A percentile compares a stretch with the other conserved stretches of the same genome.
Evolutionary conservation across 2,797 vertebrate genomes (phyloP).

Genomic region (Hypotaenidia philippensis): DNA sequence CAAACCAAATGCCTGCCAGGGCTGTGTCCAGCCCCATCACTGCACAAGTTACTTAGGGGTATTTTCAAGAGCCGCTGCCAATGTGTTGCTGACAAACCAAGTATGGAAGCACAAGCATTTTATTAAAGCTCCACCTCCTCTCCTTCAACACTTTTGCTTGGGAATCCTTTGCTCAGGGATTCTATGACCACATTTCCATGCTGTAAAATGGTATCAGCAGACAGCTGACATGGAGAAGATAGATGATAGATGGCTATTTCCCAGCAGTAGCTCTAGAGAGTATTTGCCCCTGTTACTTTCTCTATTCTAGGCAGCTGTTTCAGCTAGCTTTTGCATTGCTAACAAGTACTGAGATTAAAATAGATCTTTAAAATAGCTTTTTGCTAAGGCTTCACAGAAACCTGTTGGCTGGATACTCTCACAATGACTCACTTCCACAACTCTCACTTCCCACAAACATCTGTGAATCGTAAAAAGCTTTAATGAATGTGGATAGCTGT

Average conservation of each 20-base stretch:
- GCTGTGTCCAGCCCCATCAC: neutral
- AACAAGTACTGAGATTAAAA: slow-evolving; percentile 61
- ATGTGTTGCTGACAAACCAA: neutral
- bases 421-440: slow-evolving; percentile 64
- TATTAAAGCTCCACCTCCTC: neutral
- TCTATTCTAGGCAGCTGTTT: slow-evolving; percentile 59
- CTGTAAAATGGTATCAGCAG: neutral
- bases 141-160: neutral
- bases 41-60: neutral
- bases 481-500: slow-evolving; percentile 27
- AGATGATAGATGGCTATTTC: slow-evolving; percentile 21
- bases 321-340: slow-evolving; percentile 61
- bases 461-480: slow-evolving; percentile 57
- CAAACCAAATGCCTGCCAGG: neutral
- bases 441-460: slow-evolving; percentile 56
- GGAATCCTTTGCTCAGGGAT: neutral
- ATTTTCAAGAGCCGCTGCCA: neutral
- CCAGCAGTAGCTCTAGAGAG: slow-evolving; percentile 19
- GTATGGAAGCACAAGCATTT: neutral
- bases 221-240: slow-evolving; percentile 5
- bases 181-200: neutral
- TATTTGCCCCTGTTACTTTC: slow-evolving; percentile 39
- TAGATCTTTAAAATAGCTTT: slow-evolving; percentile 57
- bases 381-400: slow-evolving; percentile 52
- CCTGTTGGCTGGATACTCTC: slow-evolving; percentile 43